phyloP scores from a whole-genome alignment of 2,797 vertebrate genomes.

The Benthosema pterotum region DNA sequence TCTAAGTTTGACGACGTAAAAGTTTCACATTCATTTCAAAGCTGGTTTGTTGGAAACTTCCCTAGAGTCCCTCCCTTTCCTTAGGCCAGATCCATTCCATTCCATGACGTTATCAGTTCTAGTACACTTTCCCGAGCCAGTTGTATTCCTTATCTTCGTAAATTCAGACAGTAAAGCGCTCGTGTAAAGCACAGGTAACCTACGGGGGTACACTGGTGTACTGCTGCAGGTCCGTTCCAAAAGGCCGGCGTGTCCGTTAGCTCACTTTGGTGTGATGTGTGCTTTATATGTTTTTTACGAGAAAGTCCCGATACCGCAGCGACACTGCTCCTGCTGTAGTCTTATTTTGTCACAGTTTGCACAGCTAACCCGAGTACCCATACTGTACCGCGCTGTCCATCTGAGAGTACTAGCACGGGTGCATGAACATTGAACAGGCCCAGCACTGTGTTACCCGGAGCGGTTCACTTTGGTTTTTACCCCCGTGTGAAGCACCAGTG shows the following conservation, averaged over 20 bases:
- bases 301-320: neutral
- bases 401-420: conserved; percentile 12
- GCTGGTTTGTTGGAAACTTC: conserved; percentile 7
- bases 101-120: neutral
- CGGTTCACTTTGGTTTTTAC: conserved; percentile 36
- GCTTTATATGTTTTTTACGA: conserved; percentile 6
- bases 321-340: neutral
- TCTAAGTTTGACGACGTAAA: neutral
- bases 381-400: conserved; percentile 28
- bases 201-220: neutral
- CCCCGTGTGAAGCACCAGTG: conserved; percentile 54
- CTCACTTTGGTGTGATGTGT: conserved; percentile 6
- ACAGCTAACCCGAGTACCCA: conserved; percentile 18
- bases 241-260: neutral
- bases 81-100: neutral
- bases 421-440: neutral
- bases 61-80: neutral
- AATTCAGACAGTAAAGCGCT: neutral
- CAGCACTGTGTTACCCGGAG: conserved; percentile 24
- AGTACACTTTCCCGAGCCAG: neutral
- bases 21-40: conserved; percentile 6
- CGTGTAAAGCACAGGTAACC: neutral
- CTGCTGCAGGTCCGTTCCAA: neutral
- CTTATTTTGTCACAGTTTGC: conserved; percentile 13
- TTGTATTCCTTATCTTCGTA: neutral